Percentiles rank a stretch among this genome's conserved stretches.
phyloP scores from a whole-genome alignment of 1,140 invertebrate genomes.

The Cepaea nemoralis region DNA sequence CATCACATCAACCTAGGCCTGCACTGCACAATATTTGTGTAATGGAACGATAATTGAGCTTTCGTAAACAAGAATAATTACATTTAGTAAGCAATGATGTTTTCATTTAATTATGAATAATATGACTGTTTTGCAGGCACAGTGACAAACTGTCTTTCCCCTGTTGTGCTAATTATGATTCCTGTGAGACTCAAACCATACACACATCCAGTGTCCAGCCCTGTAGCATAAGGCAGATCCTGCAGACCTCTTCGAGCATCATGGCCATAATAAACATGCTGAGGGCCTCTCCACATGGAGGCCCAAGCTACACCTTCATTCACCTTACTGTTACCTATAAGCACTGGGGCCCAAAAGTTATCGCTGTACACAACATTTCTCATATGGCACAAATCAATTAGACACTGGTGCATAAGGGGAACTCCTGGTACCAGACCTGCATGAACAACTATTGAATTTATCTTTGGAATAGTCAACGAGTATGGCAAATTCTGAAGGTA shows the following conservation, averaged over 20 bases:
- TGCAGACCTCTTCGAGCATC: conserved; percentile 68
- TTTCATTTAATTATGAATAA: neutral
- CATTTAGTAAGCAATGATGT: too few relatives aligned
- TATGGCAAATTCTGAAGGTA: conserved; percentile 68
- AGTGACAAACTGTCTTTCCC: conserved; percentile 35
- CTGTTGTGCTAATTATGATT: conserved; percentile 52
- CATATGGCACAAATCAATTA: conserved; percentile 66
- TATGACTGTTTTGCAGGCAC: conserved; percentile 50
- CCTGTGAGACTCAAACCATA: conserved; percentile 66
- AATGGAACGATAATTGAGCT: too few relatives aligned
- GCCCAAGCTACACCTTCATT: conserved; percentile 67
- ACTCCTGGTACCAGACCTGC: conserved; percentile 70
- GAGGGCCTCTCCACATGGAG: conserved; percentile 68
- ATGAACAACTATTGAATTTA: conserved; percentile 69
- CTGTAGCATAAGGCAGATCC: conserved; percentile 62
- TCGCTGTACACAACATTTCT: conserved; percentile 63
- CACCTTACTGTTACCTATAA: conserved; percentile 46
- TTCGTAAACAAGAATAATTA: too few relatives aligned
- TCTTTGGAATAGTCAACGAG: conserved; percentile 67
- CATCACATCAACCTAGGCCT: too few relatives aligned
- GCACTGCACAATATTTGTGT: too few relatives aligned
- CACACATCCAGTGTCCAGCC: conserved; percentile 71
- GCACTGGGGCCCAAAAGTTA: conserved; percentile 34
- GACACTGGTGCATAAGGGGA: conserved; percentile 55
- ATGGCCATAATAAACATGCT: conserved; percentile 73